Percentiles rank a stretch among this genome's conserved stretches.
Evolutionary conservation across 64 coral and sea anemone species (phyloP).

Genomic region (Stylophora pistillata): DNA sequence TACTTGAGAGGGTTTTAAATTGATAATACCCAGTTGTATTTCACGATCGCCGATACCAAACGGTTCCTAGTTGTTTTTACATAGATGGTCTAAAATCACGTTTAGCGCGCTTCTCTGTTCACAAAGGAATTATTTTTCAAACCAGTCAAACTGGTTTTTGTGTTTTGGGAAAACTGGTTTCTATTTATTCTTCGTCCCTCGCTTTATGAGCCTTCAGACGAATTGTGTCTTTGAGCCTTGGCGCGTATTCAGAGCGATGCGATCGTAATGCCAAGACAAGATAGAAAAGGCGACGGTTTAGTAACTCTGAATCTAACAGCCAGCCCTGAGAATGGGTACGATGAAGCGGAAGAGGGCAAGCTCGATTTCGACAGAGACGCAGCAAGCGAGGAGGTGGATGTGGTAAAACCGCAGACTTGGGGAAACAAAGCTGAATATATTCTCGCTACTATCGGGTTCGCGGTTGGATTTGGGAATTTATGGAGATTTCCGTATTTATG

Average conservation of each 20-base stretch:
- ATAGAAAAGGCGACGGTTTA: constrained; percentile 1
- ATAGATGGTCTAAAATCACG: background rate
- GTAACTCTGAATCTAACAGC: background rate
- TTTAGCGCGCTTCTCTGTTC: background rate
- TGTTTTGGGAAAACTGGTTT: constrained; percentile 24
- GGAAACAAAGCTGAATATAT: constrained; percentile 56
- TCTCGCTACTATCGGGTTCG: constrained; percentile 50
- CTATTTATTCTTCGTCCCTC: background rate
- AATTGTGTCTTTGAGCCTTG: background rate
- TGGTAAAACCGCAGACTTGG: constrained; percentile 30
- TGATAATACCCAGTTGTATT: too few relatives aligned
- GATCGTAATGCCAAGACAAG: background rate
- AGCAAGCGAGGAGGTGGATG: background rate
- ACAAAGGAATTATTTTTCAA: background rate
- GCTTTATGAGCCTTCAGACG: background rate
- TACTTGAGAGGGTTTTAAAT: too few relatives aligned
- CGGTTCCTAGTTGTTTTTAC: background rate
- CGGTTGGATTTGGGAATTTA: constrained; percentile 59
- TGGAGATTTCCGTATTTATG: constrained; percentile 68
- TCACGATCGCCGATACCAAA: too few relatives aligned
- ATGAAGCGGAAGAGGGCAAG: background rate
- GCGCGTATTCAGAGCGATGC: background rate
- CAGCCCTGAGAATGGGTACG: background rate
- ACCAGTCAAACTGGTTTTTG: constrained; percentile 26
- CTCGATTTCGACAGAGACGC: constrained; percentile 10